phyloP scores from a whole-genome alignment of 2,797 vertebrate species.

The Smutsia gigantea region DNA sequence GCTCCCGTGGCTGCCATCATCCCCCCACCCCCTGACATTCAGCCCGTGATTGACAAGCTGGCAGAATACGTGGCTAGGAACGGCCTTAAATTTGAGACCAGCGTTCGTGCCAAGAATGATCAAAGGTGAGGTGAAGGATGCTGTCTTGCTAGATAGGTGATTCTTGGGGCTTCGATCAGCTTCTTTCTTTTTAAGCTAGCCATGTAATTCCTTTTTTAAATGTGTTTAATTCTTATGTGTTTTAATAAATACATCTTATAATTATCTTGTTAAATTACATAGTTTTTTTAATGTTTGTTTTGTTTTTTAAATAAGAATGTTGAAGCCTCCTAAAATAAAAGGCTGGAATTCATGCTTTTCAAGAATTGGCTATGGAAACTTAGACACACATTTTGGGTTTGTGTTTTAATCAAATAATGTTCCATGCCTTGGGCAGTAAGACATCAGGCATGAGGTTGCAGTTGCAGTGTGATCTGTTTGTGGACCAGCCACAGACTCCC shows the following conservation, averaged over 20 bases:
- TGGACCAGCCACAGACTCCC: too few relatives aligned
- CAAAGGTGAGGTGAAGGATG: constrained; percentile 88
- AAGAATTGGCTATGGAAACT: constrained; percentile 21
- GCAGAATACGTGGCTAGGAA: constrained; percentile 98
- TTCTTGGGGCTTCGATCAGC: background rate
- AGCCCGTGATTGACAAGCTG: constrained; percentile 98
- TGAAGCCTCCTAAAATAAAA: background rate
- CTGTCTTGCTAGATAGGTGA: background rate
- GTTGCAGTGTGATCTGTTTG: background rate
- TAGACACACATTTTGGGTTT: background rate
- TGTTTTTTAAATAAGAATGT: constrained; percentile 23
- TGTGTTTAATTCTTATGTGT: background rate
- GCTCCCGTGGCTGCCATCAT: constrained; percentile 93
- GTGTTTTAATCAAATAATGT: background rate
- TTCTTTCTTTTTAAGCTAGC: background rate
- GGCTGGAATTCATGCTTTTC: background rate
- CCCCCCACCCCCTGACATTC: constrained; percentile 97
- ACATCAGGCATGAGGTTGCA: fast-evolving
- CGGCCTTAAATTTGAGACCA: constrained; percentile 96
- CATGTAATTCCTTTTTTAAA: background rate
- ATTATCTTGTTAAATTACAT: background rate
- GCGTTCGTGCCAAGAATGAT: constrained; percentile 98
- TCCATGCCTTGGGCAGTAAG: background rate
- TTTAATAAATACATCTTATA: background rate
- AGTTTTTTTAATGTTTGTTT: background rate